A percentile compares a stretch with the other conserved stretches of the same genome.
Conservation (phyloP, 1,140 invertebrate genomes). For the Pissodes strobi region DNA sequence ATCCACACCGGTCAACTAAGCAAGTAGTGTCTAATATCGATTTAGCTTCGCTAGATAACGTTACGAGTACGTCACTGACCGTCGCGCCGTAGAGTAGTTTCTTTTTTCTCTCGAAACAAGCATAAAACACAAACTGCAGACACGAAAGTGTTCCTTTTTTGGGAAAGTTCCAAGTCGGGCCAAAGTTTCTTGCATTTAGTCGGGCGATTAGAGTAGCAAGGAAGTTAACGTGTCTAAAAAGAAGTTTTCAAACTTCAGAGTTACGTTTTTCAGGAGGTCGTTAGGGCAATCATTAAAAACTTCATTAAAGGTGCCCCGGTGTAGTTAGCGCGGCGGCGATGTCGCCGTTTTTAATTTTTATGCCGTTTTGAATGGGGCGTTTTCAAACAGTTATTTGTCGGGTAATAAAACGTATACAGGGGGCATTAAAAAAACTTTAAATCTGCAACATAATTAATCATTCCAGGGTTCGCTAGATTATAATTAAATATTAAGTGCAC, state of each 20-base stretch:
- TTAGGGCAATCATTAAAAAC: conserved; percentile 27
- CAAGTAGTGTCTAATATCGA: too few species aligned
- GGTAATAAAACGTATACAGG: too few species aligned
- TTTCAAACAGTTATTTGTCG: too few species aligned
- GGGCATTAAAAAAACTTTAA: too few species aligned
- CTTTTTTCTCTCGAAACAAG: conserved; percentile 19
- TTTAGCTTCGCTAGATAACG: too few species aligned
- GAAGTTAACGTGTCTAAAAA: conserved; percentile 30
- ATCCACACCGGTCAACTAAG: too few species aligned
- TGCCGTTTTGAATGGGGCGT: too few species aligned
- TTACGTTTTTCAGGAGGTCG: conserved; percentile 13
- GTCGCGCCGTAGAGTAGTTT: too few species aligned
- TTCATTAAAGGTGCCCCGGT: conserved; percentile 25
- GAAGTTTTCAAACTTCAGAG: conserved; percentile 18
- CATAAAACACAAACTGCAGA: conserved; percentile 29
- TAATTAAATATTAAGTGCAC: too few species aligned
- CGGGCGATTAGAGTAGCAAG: conserved; percentile 17
- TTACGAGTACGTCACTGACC: too few species aligned
- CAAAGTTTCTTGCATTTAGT: conserved; percentile 28
- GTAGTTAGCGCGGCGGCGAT: conserved; percentile 8
- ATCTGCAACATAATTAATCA: too few species aligned
- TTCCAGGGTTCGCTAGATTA: too few species aligned
- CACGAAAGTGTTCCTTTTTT: conserved; percentile 22
- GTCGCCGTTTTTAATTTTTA: not conserved
- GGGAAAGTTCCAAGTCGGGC: conserved; percentile 5